phyloP scores from a whole-genome alignment of 2,797 vertebrate genomes.

The Rhabdophis nuchalis region DNA sequence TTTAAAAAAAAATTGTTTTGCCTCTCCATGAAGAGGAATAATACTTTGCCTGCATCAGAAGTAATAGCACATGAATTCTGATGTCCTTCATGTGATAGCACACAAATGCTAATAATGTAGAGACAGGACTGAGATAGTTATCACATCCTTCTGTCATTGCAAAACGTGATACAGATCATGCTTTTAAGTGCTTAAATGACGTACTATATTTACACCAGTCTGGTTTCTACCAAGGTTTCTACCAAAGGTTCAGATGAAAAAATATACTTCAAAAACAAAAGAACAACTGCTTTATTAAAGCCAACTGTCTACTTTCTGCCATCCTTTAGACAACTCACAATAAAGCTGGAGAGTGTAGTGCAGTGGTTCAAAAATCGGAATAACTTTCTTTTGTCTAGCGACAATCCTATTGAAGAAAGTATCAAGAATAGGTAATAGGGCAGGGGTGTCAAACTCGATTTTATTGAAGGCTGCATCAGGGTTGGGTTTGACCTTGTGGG shows the following conservation, averaged over 20 bases:
- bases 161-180: neutral
- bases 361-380: neutral
- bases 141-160: neutral
- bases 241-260: neutral
- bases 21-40: neutral
- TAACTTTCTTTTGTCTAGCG: neutral
- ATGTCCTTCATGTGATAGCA: neutral
- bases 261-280: neutral
- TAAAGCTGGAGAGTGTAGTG: too few species aligned
- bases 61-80: neutral
- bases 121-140: neutral
- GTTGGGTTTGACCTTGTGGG: too few species aligned
- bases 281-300: neutral
- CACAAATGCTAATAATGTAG: neutral
- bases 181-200: neutral
- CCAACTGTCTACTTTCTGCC: neutral
- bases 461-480: too few species aligned
- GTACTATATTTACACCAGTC: too few species aligned
- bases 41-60: neutral
- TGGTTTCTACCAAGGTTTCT: neutral
- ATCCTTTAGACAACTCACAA: neutral
- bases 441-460: too few species aligned
- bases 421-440: neutral
- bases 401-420: neutral
- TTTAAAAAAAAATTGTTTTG: neutral